Evolutionary conservation across 2,113 vertebrate species (phyloP).

Genomic region (Thymallus thymallus): DNA sequence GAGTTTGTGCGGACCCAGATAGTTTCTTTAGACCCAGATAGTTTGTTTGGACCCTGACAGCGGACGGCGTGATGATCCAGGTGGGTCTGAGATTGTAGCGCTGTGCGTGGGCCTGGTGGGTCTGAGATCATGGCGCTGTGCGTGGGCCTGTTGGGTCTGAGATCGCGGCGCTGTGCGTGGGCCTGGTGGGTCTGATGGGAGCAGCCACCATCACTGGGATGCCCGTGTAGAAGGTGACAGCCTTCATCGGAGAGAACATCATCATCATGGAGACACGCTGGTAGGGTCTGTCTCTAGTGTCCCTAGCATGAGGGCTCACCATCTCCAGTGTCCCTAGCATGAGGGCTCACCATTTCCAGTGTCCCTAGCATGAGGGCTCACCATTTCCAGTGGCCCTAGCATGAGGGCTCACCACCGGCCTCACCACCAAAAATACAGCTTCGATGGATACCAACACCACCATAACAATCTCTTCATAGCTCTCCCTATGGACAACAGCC

Average conservation of each 20-base stretch:
- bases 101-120: slow-evolving; percentile 78
- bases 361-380: background rate
- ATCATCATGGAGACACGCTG: slow-evolving; percentile 75
- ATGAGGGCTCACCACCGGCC: background rate
- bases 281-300: slow-evolving; percentile 37
- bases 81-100: slow-evolving; percentile 74
- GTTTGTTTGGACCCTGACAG: too few species aligned
- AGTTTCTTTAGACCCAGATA: too few species aligned
- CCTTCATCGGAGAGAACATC: slow-evolving; percentile 82
- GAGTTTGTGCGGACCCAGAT: too few species aligned
- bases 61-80: slow-evolving; percentile 58
- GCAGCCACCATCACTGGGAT: slow-evolving; percentile 30
- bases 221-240: slow-evolving; percentile 83
- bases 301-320: background rate
- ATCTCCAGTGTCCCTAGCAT: too few species aligned
- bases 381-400: slow-evolving; percentile 15
- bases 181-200: slow-evolving; percentile 82
- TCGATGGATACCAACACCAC: slow-evolving; percentile 17
- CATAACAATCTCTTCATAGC: slow-evolving; percentile 17
- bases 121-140: too few species aligned
- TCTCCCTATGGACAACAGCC: slow-evolving; percentile 23
- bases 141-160: too few species aligned
- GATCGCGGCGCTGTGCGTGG: slow-evolving; percentile 75
- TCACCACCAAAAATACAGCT: slow-evolving; percentile 12
- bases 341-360: too few species aligned